Percentiles rank a stretch among this genome's conserved stretches.
Evolutionary conservation across 2,113 vertebrate species (phyloP).

Genomic region (Tonatia bakeri): DNA sequence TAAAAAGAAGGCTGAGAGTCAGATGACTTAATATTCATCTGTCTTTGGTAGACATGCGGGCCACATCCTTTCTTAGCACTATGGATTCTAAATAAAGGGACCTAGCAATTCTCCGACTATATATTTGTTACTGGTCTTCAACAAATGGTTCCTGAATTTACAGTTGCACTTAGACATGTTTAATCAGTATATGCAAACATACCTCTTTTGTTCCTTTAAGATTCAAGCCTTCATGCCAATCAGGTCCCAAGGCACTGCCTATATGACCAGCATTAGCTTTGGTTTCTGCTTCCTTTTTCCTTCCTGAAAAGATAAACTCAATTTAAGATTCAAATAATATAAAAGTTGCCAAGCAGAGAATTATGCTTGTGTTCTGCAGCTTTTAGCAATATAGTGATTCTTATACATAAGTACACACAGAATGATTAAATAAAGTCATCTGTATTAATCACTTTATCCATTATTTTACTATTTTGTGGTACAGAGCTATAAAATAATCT

Average conservation of each 20-base stretch:
- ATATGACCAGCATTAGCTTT: slow-evolving; percentile 54
- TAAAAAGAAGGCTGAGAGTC: background rate
- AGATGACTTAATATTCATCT: background rate
- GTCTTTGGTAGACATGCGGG: background rate
- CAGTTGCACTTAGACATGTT: background rate
- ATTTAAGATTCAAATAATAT: background rate
- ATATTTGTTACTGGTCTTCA: background rate
- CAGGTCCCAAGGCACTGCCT: slow-evolving; percentile 94
- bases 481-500: background rate
- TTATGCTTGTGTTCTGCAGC: background rate
- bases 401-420: background rate
- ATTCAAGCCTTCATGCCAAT: slow-evolving; percentile 92
- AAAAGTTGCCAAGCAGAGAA: background rate
- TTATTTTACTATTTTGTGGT: slow-evolving; percentile 25
- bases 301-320: slow-evolving; percentile 71
- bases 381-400: background rate
- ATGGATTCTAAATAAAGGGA: background rate
- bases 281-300: slow-evolving; percentile 52
- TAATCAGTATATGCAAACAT: background rate
- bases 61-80: background rate
- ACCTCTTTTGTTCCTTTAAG: slow-evolving; percentile 91
- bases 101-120: background rate
- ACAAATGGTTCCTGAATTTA: background rate
- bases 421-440: background rate
- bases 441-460: background rate